Evolutionary conservation across 2,888 invertebrate species (phyloP).

Genomic region (Scelioninae gen. 2): DNA sequence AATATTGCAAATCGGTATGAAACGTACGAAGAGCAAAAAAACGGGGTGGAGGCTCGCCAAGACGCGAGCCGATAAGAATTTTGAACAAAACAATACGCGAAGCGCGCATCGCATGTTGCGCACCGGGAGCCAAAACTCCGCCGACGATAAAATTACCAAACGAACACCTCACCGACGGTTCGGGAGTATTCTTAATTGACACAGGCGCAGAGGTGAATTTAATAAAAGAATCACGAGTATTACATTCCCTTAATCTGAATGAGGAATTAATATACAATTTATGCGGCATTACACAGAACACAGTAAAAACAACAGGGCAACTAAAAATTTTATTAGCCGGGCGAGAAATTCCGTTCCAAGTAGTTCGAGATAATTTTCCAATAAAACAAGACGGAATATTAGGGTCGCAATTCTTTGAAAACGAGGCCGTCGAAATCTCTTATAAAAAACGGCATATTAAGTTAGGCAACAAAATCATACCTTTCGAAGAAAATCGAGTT

Average conservation of each 20-base stretch:
- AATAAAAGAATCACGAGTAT: background rate
- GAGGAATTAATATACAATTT: background rate
- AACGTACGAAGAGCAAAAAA: background rate
- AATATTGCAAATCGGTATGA: background rate
- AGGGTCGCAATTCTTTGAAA: too few species aligned
- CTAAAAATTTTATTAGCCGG: background rate
- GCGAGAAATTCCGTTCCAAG: background rate
- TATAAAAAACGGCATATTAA: background rate
- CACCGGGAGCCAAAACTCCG: background rate
- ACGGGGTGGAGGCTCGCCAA: background rate
- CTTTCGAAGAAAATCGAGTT: background rate
- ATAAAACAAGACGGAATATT: too few species aligned
- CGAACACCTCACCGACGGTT: too few species aligned
- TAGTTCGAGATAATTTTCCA: constrained; percentile 1
- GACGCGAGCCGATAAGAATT: constrained; percentile 1
- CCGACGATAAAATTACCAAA: too few species aligned
- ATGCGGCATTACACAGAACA: background rate
- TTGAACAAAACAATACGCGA: too few species aligned
- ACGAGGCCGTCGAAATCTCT: too few species aligned
- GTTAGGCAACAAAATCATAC: constrained; percentile 1
- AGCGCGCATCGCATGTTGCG: too few species aligned
- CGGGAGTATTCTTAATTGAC: too few species aligned
- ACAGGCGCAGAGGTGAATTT: background rate
- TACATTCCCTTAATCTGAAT: too few species aligned
- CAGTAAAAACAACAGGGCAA: background rate